Percentiles rank a stretch among this genome's conserved stretches.
Conservation (phyloP, 2,888 invertebrate species). For the Drosophila eohydei region DNA sequence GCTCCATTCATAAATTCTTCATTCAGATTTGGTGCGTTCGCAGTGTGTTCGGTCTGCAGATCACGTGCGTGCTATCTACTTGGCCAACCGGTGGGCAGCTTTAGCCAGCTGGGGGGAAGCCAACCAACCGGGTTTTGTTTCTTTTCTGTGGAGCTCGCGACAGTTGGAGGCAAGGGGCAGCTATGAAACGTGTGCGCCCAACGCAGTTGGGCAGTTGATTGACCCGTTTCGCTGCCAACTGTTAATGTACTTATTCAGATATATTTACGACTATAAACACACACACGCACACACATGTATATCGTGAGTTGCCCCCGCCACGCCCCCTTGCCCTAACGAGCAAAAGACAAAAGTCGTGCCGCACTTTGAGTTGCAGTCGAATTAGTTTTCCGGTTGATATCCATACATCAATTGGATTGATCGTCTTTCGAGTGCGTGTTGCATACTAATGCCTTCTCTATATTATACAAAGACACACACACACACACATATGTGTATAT, state of each 20-base stretch:
- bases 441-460: slow-evolving; percentile 55
- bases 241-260: slow-evolving; percentile 36
- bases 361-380: slow-evolving; percentile 36
- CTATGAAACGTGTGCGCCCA: slow-evolving; percentile 31
- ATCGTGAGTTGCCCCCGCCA: background rate
- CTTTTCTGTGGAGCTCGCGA: background rate
- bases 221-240: slow-evolving; percentile 59
- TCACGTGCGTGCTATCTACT: slow-evolving; percentile 71
- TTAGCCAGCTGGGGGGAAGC: slow-evolving; percentile 15
- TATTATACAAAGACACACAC: background rate
- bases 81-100: slow-evolving; percentile 54
- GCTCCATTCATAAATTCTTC: slow-evolving; percentile 75
- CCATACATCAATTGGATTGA: slow-evolving; percentile 74
- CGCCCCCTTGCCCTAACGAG: slow-evolving; percentile 19
- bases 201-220: slow-evolving; percentile 49
- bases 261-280: slow-evolving; percentile 26
- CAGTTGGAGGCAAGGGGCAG: background rate
- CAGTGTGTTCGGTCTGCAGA: slow-evolving; percentile 63
- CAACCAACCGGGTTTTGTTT: slow-evolving; percentile 31
- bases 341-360: slow-evolving; percentile 12
- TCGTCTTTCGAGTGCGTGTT: slow-evolving; percentile 54
- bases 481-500: background rate
- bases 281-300: background rate
- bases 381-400: slow-evolving; percentile 57
- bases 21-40: slow-evolving; percentile 58